These are phyloP conservation scores for Hypothenemus hampei DNA, from an alignment of 1,140 invertebrate genomes.

Conservation along the genomic window DNA sequence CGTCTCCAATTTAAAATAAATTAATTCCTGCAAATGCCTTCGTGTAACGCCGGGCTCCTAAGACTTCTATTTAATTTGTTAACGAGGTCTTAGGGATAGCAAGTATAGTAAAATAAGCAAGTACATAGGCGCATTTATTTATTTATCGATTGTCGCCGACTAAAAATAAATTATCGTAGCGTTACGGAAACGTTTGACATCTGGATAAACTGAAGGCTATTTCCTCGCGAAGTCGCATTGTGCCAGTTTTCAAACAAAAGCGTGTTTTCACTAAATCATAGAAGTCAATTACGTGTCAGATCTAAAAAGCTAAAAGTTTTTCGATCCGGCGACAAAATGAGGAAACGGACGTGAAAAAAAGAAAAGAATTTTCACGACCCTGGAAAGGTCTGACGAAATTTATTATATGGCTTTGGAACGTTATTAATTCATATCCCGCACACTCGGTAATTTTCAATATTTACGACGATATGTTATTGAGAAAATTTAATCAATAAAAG, in stretches of 20 bases:
- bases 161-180: too few species aligned
- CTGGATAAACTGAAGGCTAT: not conserved
- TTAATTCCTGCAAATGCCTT: slow-evolving; percentile 7
- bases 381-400: slow-evolving; percentile 2
- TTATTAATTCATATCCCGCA: slow-evolving; percentile 14
- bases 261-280: slow-evolving; percentile 4
- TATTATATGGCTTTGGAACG: slow-evolving; percentile 3
- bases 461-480: slow-evolving; percentile 7
- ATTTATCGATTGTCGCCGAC: too few species aligned
- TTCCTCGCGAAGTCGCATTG: not conserved
- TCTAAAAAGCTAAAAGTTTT: slow-evolving; percentile 11
- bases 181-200: too few species aligned
- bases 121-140: too few species aligned
- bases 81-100: slow-evolving; percentile 3
- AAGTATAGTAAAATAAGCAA: too few species aligned
- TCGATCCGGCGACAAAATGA: slow-evolving; percentile 3
- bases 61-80: slow-evolving; percentile 10
- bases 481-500: slow-evolving; percentile 15
- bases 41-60: not conserved
- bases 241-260: not conserved
- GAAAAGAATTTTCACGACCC: not conserved
- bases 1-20: slow-evolving; percentile 18
- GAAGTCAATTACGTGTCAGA: slow-evolving; percentile 9
- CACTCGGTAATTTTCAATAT: slow-evolving; percentile 7
- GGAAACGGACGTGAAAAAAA: slow-evolving; percentile 8